Evolutionary conservation across 1,140 invertebrate species (phyloP).

Genomic region (Drosophila takahashii): DNA sequence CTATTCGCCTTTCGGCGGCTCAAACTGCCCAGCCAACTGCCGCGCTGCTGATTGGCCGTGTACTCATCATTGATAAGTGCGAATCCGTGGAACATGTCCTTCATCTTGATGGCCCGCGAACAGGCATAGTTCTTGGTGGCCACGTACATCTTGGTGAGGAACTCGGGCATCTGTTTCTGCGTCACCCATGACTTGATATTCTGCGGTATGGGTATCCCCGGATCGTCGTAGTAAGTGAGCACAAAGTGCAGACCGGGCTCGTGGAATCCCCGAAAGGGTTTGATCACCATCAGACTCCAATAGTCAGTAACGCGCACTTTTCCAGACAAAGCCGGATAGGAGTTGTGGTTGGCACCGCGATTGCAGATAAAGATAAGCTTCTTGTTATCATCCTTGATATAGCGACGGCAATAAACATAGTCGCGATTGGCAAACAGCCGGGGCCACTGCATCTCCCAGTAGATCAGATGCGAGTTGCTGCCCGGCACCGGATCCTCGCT

Average conservation of each 20-base stretch:
- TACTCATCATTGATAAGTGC: slow-evolving; percentile 70
- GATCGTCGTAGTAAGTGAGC: slow-evolving; percentile 95
- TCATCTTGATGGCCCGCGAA: slow-evolving; percentile 73
- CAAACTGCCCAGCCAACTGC: slow-evolving; percentile 70
- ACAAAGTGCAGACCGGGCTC: slow-evolving; percentile 89
- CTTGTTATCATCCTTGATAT: slow-evolving; percentile 86
- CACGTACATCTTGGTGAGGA: slow-evolving; percentile 81
- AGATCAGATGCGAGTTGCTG: slow-evolving; percentile 90
- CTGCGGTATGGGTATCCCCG: slow-evolving; percentile 89
- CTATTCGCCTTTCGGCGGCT: slow-evolving; percentile 31
- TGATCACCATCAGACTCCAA: slow-evolving; percentile 95
- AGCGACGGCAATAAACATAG: slow-evolving; percentile 93
- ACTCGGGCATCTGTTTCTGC: slow-evolving; percentile 84
- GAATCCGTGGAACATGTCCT: slow-evolving; percentile 74
- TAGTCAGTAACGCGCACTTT: slow-evolving; percentile 90
- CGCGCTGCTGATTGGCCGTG: slow-evolving; percentile 68
- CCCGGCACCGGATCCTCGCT: slow-evolving; percentile 87
- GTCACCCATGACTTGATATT: slow-evolving; percentile 89
- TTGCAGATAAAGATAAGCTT: slow-evolving; percentile 86
- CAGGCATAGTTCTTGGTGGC: slow-evolving; percentile 81
- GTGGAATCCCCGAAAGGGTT: slow-evolving; percentile 85
- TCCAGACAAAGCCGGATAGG: slow-evolving; percentile 74
- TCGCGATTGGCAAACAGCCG: slow-evolving; percentile 93
- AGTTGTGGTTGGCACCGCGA: slow-evolving; percentile 83
- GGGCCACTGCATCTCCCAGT: slow-evolving; percentile 96